Evolutionary conservation across 2,113 vertebrate species (phyloP), one percentile per base, ranked within the genome.

Genomic region (Lanius ludovicianus): DNA sequence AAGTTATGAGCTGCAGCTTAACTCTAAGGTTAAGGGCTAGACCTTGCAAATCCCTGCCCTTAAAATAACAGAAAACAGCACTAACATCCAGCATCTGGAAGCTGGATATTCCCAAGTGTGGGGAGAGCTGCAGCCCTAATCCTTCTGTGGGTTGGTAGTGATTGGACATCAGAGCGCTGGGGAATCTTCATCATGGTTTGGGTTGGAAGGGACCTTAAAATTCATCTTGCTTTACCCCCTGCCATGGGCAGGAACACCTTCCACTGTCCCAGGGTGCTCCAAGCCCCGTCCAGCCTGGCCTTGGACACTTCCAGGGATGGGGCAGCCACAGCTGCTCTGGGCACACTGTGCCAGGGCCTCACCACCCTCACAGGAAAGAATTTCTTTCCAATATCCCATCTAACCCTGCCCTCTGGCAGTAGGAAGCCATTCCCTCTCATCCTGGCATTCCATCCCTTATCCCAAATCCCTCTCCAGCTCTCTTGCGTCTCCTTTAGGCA

Each of bases 251-350:
- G 63, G 41, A 27, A 33, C 50, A 20, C 17, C 52, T 71, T 33
- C 22, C 46, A 67, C 17, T 10, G 1, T 18, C 7, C 59, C 52
- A 67, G 10, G 24, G 1, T 67, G 25, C 21, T 73, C 33, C 24
- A 65, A 73, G 31, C 24, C n/a, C 6, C 0, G 0, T 57, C n/a
- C 19, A 37, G 0, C 27, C 19, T 84, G 42, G 15, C 41, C 49
- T 42, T 35, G 47, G 1, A 28, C 3, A 1, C 31, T 70, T 27
- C 17, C 35, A 63, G 55, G 5, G 24, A 18, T 6, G 4, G 21
- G 21, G 25, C 46, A 75, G 21, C 31, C 56, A 56, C 30, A 69
- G 63, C 35, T 83, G 1, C 21, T 62, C 55, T 76, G 41, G 30
- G 21, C 11, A 55, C 0, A 6, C 41, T 69, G 30, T 69, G 47